Conservation (phyloP, 1,140 invertebrate genomes). For the Drosophila funebris region DNA sequence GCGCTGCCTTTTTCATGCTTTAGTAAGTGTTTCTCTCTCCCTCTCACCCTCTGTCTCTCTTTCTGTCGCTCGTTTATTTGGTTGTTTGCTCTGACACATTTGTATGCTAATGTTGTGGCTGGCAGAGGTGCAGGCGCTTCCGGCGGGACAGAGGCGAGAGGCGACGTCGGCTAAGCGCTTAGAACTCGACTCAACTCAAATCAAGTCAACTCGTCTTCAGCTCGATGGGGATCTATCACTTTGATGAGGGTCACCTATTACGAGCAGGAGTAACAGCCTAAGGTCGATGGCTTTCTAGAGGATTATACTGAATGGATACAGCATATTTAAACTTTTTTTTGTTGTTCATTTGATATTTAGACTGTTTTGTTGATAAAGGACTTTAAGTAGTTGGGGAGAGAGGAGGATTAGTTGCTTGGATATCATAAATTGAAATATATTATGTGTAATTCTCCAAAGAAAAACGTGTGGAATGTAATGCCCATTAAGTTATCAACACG, state of each 20-base stretch:
- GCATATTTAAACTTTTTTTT: conserved; percentile 21
- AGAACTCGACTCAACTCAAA: conserved; percentile 29
- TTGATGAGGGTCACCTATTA: conserved; percentile 51
- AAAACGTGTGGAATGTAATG: conserved; percentile 5
- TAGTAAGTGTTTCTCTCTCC: not conserved
- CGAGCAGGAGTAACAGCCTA: not conserved
- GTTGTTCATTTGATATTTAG: not conserved
- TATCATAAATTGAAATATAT: conserved; percentile 28
- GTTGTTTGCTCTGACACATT: conserved; percentile 79
- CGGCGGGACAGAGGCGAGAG: conserved; percentile 25
- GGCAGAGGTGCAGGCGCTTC: conserved; percentile 53
- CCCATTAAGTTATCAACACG: conserved; percentile 15
- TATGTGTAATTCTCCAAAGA: not conserved
- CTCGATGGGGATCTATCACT: conserved; percentile 54
- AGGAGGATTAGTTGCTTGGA: not conserved
- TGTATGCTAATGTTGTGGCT: conserved; percentile 74
- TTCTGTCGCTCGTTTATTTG: conserved; percentile 59
- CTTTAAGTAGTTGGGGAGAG: conserved; percentile 1
- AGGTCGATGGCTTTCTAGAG: conserved; percentile 40
- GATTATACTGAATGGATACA: conserved; percentile 37
- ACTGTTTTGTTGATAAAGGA: conserved; percentile 23
- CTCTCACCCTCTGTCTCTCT: conserved; percentile 17
- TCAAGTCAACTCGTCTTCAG: conserved; percentile 25
- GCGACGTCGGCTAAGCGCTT: conserved; percentile 41
- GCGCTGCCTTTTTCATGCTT: conserved; percentile 50